A percentile compares a stretch with the other conserved stretches of the same genome.
phyloP scores from a whole-genome alignment of 2,797 vertebrate species.

The Clarias pachynema region DNA sequence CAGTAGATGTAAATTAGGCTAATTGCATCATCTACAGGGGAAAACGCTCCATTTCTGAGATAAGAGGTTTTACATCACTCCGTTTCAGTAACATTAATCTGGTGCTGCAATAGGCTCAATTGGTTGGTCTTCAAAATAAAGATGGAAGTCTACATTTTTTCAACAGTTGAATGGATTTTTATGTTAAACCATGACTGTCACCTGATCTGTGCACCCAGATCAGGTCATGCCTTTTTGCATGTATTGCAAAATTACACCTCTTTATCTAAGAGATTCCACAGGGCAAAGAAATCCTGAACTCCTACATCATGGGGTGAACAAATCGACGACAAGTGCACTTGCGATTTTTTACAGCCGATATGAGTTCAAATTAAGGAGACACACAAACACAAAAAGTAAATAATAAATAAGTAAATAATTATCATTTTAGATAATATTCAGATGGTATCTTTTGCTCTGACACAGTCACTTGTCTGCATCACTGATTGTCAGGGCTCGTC shows the following conservation, averaged over 20 bases:
- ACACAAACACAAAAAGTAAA: background rate
- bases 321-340: background rate
- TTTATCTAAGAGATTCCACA: conserved; percentile 2
- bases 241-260: background rate
- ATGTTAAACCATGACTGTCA: background rate
- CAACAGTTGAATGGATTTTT: background rate
- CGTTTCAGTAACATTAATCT: no score
- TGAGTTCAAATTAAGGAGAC: background rate
- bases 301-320: background rate
- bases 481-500: conserved; percentile 1
- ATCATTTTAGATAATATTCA: background rate
- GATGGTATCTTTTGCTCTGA: background rate
- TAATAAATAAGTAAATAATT: no score
- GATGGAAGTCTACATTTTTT: no score
- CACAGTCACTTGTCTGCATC: background rate
- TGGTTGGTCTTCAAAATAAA: no score
- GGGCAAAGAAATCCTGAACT: conserved; percentile 1
- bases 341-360: background rate
- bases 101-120: no score
- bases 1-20: no score
- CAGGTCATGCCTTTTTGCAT: background rate
- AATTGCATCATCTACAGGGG: no score
- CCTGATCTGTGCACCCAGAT: background rate
- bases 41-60: no score
- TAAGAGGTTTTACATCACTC: no score